These are phyloP conservation scores for Leptocoma aspasia DNA, from an alignment of 2,113 vertebrate species.

Conservation along the genomic window DNA sequence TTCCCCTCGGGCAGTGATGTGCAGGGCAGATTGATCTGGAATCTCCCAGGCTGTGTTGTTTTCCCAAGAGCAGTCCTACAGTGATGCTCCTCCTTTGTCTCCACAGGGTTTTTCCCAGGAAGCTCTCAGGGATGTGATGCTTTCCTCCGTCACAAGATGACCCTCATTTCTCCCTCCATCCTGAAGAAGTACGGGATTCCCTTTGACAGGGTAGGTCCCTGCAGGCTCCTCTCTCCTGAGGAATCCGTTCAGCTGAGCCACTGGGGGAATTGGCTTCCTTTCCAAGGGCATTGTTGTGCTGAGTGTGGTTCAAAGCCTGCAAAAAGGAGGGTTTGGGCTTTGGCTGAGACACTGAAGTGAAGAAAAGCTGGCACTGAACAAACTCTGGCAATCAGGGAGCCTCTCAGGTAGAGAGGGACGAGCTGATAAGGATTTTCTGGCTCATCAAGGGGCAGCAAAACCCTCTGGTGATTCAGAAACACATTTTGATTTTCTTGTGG, in stretches of 20 bases:
- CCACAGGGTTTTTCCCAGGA: slow-evolving; percentile 92
- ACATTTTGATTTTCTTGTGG: neutral
- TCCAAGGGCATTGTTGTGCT: neutral
- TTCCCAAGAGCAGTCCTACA: neutral
- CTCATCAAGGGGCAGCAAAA: neutral
- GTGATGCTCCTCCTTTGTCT: neutral
- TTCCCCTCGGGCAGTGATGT: rapidly evolving
- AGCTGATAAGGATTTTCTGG: neutral
- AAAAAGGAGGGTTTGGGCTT: neutral
- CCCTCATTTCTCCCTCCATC: slow-evolving; percentile 95
- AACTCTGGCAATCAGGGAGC: neutral
- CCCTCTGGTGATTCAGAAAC: neutral
- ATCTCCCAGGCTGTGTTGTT: rapidly evolving
- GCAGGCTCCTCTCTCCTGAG: neutral
- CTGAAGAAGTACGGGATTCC: slow-evolving; percentile 97
- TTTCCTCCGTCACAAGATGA: slow-evolving; percentile 99
- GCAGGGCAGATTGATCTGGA: neutral
- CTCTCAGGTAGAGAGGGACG: neutral
- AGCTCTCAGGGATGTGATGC: slow-evolving; percentile 98
- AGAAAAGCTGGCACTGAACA: neutral
- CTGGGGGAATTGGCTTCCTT: neutral
- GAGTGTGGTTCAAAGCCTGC: neutral
- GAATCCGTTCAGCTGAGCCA: rapidly evolving
- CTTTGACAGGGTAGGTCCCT: slow-evolving; percentile 86
- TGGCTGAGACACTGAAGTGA: neutral